Conservation (phyloP, 1,140 invertebrate species). For the Monomorium pharaonis region DNA sequence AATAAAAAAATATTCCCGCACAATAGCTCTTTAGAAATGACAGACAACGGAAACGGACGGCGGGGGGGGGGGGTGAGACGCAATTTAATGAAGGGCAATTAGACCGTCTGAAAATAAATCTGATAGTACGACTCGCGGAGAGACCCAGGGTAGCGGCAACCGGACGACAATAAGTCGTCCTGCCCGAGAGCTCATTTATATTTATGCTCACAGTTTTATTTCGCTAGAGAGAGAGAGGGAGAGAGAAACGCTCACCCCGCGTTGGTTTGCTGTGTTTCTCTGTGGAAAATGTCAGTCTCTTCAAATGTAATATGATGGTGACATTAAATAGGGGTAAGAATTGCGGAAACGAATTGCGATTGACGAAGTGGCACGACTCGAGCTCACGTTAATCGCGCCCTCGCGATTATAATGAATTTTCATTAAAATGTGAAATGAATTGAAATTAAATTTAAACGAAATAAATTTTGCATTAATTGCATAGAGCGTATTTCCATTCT, state of each 20-base stretch:
- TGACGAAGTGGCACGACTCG: not conserved
- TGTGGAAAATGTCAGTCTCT: not conserved
- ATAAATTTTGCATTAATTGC: not conserved
- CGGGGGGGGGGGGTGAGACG: not conserved
- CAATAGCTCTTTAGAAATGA: conserved; percentile 29
- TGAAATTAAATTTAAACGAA: not conserved
- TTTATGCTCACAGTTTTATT: not conserved
- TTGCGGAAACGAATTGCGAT: not conserved
- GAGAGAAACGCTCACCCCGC: not conserved
- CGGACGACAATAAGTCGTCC: not conserved
- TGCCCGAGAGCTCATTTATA: conserved; percentile 11
- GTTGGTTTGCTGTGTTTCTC: not conserved
- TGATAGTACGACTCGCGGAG: conserved; percentile 7
- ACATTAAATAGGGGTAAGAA: not conserved
- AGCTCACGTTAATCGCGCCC: not conserved
- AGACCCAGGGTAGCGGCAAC: not conserved
- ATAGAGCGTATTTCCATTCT: not conserved
- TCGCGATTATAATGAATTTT: not conserved
- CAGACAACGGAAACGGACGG: conserved; percentile 3
- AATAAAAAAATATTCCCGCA: conserved; percentile 12
- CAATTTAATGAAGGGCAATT: conserved; percentile 43
- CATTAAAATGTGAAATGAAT: not conserved
- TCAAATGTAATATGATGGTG: not conserved
- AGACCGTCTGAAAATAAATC: conserved; percentile 26
- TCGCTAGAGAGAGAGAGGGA: not conserved